These are phyloP conservation scores for Zoanthus gigantus DNA, from an alignment of 92 coral and sea anemone genomes.

Conservation along the genomic window DNA sequence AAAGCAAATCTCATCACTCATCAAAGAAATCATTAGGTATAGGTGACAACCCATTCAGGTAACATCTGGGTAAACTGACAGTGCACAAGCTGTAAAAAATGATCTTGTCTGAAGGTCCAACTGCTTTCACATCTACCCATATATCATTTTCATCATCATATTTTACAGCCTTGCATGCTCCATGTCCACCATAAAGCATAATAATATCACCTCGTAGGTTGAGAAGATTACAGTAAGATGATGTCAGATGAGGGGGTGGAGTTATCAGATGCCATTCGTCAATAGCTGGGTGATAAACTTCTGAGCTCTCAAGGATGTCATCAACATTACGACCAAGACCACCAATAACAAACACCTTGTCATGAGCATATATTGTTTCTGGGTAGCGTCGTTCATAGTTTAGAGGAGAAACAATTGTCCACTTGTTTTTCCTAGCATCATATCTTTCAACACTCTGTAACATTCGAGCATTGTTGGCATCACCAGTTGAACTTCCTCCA, in stretches of 20 bases:
- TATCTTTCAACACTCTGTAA: slow-evolving; percentile 44
- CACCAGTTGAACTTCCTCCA: slow-evolving; percentile 72
- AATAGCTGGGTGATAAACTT: slow-evolving; percentile 29
- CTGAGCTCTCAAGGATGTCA: slow-evolving; percentile 38
- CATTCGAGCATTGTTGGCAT: slow-evolving; percentile 47
- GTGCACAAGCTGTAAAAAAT: slow-evolving; percentile 51
- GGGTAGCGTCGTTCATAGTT: slow-evolving; percentile 48
- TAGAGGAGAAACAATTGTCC: slow-evolving; percentile 32
- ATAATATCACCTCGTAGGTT: slow-evolving; percentile 41
- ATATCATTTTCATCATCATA: slow-evolving; percentile 36
- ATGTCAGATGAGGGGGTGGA: slow-evolving; percentile 44
- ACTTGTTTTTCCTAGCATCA: slow-evolving; percentile 34
- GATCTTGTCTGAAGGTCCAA: slow-evolving; percentile 39
- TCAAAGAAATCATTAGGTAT: slow-evolving; percentile 45
- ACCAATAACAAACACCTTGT: slow-evolving; percentile 43
- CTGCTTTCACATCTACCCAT: slow-evolving; percentile 45
- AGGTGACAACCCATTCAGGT: slow-evolving; percentile 30
- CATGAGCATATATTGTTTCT: slow-evolving; percentile 40
- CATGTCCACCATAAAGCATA: slow-evolving; percentile 40
- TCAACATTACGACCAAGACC: slow-evolving; percentile 44
- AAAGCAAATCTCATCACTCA: background rate
- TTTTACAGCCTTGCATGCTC: slow-evolving; percentile 35
- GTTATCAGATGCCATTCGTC: slow-evolving; percentile 49
- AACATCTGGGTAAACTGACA: slow-evolving; percentile 41
- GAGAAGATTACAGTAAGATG: slow-evolving; percentile 39